phyloP scores from a whole-genome alignment of 1,140 invertebrate species.

The Reticulitermes speratus region DNA sequence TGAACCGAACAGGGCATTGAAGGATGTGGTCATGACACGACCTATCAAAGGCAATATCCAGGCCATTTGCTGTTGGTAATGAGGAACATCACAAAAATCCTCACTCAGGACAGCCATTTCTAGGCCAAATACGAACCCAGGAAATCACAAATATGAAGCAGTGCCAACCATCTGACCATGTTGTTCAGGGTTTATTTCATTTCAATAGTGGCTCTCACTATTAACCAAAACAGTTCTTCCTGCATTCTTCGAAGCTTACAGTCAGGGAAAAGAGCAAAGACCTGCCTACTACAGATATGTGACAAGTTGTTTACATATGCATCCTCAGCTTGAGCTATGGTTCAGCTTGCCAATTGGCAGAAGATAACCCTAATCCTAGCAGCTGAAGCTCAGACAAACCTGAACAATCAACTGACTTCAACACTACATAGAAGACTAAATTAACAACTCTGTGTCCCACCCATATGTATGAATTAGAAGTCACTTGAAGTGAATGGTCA shows the following conservation, averaged over 20 bases:
- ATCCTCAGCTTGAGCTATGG: not conserved
- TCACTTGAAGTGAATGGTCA: not conserved
- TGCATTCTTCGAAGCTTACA: not conserved
- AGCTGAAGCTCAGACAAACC: not conserved
- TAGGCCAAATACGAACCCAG: no score
- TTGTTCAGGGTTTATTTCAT: not conserved
- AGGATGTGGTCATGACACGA: no score
- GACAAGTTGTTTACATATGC: constrained; percentile 12
- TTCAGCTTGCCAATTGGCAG: not conserved
- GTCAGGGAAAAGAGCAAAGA: not conserved
- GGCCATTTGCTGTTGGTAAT: no score
- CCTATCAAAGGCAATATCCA: no score
- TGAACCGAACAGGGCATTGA: no score
- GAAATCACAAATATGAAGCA: no score
- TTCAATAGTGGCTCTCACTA: not conserved
- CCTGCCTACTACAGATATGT: constrained; percentile 6
- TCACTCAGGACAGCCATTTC: no score
- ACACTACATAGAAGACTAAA: not conserved
- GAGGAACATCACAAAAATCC: no score
- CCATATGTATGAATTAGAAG: not conserved
- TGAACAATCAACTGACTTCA: not conserved
- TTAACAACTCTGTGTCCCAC: not conserved
- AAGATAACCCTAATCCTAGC: not conserved
- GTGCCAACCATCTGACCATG: no score
- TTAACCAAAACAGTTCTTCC: not conserved